Evolutionary conservation across 2,113 vertebrate genomes (phyloP).

Genomic region (Lathamus discolor): DNA sequence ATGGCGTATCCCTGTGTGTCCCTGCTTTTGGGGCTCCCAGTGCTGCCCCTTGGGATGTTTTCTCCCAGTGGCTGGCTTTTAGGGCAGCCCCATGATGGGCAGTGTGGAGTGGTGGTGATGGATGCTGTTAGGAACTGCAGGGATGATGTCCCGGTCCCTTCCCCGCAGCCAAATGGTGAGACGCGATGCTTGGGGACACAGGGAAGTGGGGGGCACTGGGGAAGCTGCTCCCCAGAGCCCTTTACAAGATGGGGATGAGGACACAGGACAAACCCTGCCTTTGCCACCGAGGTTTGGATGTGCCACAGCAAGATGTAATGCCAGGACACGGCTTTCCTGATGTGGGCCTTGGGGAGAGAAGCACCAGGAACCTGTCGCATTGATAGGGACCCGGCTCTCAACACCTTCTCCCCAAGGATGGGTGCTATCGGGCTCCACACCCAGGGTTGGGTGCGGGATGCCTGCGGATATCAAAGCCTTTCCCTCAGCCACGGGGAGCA

Average conservation of each 20-base stretch:
- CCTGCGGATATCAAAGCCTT: background rate
- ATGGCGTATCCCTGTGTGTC: fast-evolving
- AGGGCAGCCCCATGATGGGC: background rate
- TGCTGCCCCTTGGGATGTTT: background rate
- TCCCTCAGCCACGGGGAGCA: background rate
- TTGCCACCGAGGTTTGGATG: background rate
- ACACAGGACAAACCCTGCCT: background rate
- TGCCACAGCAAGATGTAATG: background rate
- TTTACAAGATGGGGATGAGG: background rate
- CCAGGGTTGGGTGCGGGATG: background rate
- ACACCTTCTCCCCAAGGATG: background rate
- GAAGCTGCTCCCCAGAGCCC: background rate
- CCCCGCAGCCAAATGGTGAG: fast-evolving
- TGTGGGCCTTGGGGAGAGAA: background rate
- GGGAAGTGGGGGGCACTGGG: fast-evolving
- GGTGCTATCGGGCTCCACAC: background rate
- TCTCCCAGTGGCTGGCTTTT: background rate
- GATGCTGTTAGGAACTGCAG: background rate
- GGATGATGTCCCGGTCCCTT: fast-evolving
- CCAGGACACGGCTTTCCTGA: background rate
- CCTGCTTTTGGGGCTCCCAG: background rate
- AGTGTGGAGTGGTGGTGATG: background rate
- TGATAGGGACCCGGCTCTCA: fast-evolving
- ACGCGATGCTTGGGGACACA: fast-evolving
- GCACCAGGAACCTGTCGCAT: background rate